phyloP scores from a whole-genome alignment of 2,113 vertebrate genomes.

The Heptranchias perlo region DNA sequence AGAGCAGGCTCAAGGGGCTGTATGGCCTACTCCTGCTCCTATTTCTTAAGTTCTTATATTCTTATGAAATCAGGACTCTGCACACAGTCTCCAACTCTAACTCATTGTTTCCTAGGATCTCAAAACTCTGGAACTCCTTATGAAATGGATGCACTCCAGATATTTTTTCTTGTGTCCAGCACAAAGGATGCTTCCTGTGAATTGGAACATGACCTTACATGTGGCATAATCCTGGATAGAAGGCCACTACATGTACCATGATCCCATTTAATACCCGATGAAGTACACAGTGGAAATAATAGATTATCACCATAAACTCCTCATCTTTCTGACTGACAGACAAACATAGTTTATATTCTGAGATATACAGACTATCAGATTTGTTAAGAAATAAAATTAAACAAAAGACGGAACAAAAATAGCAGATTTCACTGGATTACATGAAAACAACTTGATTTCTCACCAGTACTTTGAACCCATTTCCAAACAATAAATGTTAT shows the following conservation, averaged over 20 bases:
- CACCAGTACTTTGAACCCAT: not conserved
- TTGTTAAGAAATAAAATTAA: not conserved
- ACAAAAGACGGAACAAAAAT: not conserved
- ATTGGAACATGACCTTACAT: not conserved
- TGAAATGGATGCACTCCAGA: not conserved
- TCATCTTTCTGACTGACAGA: not conserved
- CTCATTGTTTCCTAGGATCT: not conserved
- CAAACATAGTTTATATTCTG: no score
- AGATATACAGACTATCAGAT: not conserved
- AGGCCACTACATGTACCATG: not conserved
- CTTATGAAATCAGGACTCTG: no score
- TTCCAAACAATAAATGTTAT: not conserved
- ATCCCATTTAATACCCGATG: not conserved
- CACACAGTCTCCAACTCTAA: no score
- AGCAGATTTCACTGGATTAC: not conserved
- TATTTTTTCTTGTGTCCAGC: not conserved
- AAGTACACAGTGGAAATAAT: not conserved
- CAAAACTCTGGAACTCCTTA: not conserved
- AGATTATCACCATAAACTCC: not conserved
- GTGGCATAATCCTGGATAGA: not conserved
- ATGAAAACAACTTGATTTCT: not conserved
- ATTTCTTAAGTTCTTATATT: no score
- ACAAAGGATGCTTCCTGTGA: not conserved
- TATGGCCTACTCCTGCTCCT: no score
- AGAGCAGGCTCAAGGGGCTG: no score